phyloP scores from a whole-genome alignment of 1,140 invertebrate species.

The Drosophila carrolli region DNA sequence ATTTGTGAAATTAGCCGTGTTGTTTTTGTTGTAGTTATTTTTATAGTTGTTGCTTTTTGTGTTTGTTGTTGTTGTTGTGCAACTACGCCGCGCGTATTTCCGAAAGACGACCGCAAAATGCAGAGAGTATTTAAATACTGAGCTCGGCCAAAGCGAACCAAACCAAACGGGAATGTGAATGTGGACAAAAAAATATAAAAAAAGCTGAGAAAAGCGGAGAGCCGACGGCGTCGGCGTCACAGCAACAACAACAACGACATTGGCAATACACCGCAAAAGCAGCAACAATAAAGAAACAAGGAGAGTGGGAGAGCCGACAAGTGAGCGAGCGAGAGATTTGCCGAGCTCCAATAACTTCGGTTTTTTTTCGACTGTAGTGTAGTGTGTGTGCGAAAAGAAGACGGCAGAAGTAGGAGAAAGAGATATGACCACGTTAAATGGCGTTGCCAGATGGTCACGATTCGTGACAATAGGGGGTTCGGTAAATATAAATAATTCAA shows the following conservation, averaged over 20 bases:
- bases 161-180: constrained; percentile 33
- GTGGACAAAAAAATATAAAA: constrained; percentile 10
- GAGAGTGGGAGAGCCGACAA: constrained; percentile 30
- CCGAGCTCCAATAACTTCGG: constrained; percentile 41
- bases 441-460: constrained; percentile 22
- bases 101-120: constrained; percentile 76
- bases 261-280: constrained; percentile 19
- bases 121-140: constrained; percentile 76
- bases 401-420: constrained; percentile 29
- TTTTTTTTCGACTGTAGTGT: constrained; percentile 7
- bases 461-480: no score
- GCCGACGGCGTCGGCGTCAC: constrained; percentile 13
- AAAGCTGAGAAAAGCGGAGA: constrained; percentile 6
- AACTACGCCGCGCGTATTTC: constrained; percentile 75
- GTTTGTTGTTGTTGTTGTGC: constrained; percentile 40
- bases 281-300: constrained; percentile 11
- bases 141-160: constrained; percentile 48
- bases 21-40: constrained; percentile 17
- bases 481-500: no score
- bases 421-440: constrained; percentile 28
- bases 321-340: constrained; percentile 23
- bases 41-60: constrained; percentile 29
- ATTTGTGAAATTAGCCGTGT: constrained; percentile 27
- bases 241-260: background rate
- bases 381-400: constrained; percentile 25